Base-by-base conservation (phyloP, 1,140 invertebrate genomes). In the Cydia pomonella region DNA sequence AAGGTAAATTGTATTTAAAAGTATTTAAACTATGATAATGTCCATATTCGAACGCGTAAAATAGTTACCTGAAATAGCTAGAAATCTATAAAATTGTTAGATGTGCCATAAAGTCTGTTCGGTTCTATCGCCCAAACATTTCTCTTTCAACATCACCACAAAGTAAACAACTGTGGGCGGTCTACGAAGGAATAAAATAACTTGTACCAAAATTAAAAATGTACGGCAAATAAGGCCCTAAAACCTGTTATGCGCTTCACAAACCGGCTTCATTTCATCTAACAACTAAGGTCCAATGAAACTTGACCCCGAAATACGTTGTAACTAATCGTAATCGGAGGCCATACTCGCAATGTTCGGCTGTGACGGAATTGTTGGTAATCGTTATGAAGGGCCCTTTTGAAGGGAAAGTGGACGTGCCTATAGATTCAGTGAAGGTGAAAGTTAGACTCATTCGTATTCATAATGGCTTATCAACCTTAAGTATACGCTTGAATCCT, bases 201-300 rank as follows among this genome's bases (percentile, higher is more conserved):
- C 9, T 23, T 23, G 9, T 59, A 23, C n/a, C 9, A 23, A 50
- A 59, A 59, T 18, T 59, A 59, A 21, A 59, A n/a, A 53, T 18
- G 16, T 18, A 21, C 16, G 16, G 50, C 50, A 53, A 53, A 6
- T 21, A 50, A 50, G 16, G n/a, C 47, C n/a, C 50, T 53, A 53
- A 18, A 59, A 59, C 53, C 53, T 59, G 53, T 59, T 59, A 59
- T 10, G 53, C 53, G 53, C 53, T 59, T 23, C 53, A 59, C 9
- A 59, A 59, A 59, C 21, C 10, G 16, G 18, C 53, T 59, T 21
- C 53, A 59, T 10, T n/a, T 53, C 53, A 12, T 21, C 7, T 18
- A 59, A n/a, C 53, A 9, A 12, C 16, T 18, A 0, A 12, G 16
- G 4, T 23, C 53, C 53, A 59, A 23, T 59, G 53, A 23, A 10